Evolutionary conservation across 2,888 invertebrate species (phyloP).

Genomic region (Escarpia spicata): DNA sequence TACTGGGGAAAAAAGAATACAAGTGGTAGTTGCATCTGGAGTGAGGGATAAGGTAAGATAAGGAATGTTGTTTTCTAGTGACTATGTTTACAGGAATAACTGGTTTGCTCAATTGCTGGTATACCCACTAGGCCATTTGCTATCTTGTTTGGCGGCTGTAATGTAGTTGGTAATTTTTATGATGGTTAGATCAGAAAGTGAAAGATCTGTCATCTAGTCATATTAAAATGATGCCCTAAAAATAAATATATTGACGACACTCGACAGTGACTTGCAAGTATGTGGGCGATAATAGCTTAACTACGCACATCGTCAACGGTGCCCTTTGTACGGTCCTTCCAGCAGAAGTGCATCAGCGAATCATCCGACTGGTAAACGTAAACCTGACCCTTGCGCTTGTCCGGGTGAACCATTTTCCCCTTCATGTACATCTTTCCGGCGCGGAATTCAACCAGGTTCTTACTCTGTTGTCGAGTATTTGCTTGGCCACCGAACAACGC

Average conservation of each 20-base stretch:
- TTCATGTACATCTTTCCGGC: constrained; percentile 96
- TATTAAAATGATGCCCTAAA: background rate
- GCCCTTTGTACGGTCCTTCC: constrained; percentile 96
- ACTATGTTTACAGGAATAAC: no score
- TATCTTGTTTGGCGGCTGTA: no score
- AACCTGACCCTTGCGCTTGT: constrained; percentile 91
- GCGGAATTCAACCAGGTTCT: constrained; percentile 87
- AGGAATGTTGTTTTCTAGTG: no score
- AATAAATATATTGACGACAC: background rate
- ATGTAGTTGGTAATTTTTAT: no score
- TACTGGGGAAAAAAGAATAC: no score
- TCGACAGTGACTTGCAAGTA: background rate
- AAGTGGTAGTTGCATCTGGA: no score
- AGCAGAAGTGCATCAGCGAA: constrained; percentile 98
- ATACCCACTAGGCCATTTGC: no score
- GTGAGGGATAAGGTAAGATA: no score
- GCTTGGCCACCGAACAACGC: constrained; percentile 73
- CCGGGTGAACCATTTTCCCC: constrained; percentile 85
- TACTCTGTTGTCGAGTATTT: constrained; percentile 77
- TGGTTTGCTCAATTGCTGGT: no score
- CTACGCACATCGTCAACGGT: constrained; percentile 85
- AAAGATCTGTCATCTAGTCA: background rate
- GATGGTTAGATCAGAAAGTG: no score
- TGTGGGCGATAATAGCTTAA: constrained; percentile 33
- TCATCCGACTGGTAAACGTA: constrained; percentile 97